Conservation (phyloP, 2,797 vertebrate species). For the Corythornis leucogaster region DNA sequence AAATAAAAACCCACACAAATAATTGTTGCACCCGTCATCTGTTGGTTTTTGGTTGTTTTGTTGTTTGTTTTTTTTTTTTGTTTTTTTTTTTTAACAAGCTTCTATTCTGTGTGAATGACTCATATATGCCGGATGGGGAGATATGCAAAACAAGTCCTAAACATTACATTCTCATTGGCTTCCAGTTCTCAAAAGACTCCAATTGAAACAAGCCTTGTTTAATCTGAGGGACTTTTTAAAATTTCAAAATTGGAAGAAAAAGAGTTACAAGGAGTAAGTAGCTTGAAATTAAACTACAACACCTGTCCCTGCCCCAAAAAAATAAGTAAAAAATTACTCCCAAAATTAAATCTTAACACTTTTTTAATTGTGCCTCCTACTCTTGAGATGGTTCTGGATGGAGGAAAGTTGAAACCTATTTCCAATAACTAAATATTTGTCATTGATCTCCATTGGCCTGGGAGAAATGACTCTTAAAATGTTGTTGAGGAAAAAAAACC, state of each 20-base stretch:
- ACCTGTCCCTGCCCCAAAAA: too few relatives aligned
- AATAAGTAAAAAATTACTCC: background rate
- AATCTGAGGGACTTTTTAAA: background rate
- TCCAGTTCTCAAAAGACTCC: background rate
- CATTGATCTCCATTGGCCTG: background rate
- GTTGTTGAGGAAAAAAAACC: background rate
- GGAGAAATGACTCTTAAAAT: background rate
- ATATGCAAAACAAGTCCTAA: constrained; percentile 61
- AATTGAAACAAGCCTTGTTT: background rate
- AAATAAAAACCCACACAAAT: constrained; percentile 66
- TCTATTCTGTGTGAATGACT: constrained; percentile 60
- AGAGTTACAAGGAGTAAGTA: background rate
- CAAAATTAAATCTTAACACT: background rate
- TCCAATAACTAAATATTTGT: background rate
- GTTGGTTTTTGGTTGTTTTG: background rate
- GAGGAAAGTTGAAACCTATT: background rate
- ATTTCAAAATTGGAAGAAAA: background rate
- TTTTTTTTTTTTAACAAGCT: constrained; percentile 49
- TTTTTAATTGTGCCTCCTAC: background rate
- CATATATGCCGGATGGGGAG: background rate
- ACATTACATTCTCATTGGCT: constrained; percentile 6
- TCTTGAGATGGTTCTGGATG: background rate
- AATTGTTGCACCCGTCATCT: constrained; percentile 69
- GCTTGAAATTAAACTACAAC: background rate
- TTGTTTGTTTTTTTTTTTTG: background rate